Base-by-base conservation (phyloP, 2,888 invertebrate species). In the Arctia plantaginis region DNA sequence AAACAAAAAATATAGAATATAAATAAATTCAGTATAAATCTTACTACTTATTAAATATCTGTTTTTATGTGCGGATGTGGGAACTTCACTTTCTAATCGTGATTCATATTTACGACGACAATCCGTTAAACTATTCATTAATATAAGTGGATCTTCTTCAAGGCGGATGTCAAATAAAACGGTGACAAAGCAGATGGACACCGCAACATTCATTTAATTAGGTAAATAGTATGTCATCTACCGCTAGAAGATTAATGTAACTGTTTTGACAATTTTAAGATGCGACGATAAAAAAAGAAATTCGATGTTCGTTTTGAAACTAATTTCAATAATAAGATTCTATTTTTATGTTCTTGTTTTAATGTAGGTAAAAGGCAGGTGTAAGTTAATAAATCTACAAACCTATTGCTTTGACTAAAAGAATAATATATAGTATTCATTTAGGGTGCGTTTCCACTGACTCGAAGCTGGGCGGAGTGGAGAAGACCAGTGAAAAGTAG, bases 11-110 rank as follows among this genome's bases (percentile, higher is more conserved):
- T 10, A 39, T 23, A 33, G 12, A 68, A 68, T 33, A 30, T 68
- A 67, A 64, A 75, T 66, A 65, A 44, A 62, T 23, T 51, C 33
- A 68, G 35, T 20, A 59, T 62, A 35, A 30, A 62, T 51, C 41
- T 30, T 65, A 55, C 18, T 73, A 69, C 39, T 65, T 73, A 59
- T 35, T 33, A 68, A 47, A 33, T 72, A 62, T 18, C 20, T 39
- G 51, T 65, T 66, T 51, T 69, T 68, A 51, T 68, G 33, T 64
- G 41, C 71, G 41, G 12, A 44, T 71, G 39, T 35, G 44, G 59
- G 62, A 68, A 62, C 30, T 47, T 69, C 72, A 72, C 75, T 75
- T 75, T 75, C 75, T 66, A 75, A 69, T 72, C 72, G n/a, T 35
- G 12, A 71, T 51, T 72, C 35, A 75, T 55, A 68, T 72, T 75